A percentile compares a stretch with the other conserved stretches of the same genome.
Evolutionary conservation across 2,797 vertebrate genomes (phyloP).

Genomic region (Anguilla megastoma): DNA sequence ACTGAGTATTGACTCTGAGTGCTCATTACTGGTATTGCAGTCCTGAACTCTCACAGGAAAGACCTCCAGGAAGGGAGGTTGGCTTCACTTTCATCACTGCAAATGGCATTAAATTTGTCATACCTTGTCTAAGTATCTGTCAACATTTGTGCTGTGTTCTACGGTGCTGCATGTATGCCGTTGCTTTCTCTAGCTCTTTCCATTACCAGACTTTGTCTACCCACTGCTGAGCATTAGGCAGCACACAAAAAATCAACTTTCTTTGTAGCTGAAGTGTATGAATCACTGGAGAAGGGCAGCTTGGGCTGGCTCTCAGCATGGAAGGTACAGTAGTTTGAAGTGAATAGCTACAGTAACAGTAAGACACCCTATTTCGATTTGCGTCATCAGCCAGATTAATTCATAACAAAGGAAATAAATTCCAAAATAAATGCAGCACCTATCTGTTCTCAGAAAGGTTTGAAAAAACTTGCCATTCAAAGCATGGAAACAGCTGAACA

Average conservation of each 20-base stretch:
- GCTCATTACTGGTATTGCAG: not conserved
- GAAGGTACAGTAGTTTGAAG: not conserved
- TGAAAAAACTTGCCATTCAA: not conserved
- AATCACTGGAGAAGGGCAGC: not conserved
- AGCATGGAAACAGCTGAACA: not conserved
- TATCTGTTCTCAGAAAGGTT: not conserved
- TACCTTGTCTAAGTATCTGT: not conserved
- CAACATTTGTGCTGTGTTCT: not conserved
- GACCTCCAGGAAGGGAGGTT: conserved; percentile 15
- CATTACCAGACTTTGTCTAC: not conserved
- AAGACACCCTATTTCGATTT: not conserved
- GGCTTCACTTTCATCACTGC: not conserved
- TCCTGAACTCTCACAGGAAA: conserved; percentile 1
- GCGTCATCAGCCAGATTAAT: not conserved
- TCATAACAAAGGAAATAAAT: not conserved
- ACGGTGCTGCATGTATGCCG: not conserved
- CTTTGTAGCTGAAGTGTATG: not conserved
- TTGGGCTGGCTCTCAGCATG: not conserved
- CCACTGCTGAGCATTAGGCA: not conserved
- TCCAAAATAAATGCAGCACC: not conserved
- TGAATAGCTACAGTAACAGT: not conserved
- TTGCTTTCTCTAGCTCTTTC: not conserved
- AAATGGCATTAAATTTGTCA: conserved; percentile 25
- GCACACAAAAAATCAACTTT: not conserved
- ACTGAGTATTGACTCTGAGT: conserved; percentile 30